phyloP scores from a whole-genome alignment of 2,113 vertebrate species.

The Myiopsitta monachus region DNA sequence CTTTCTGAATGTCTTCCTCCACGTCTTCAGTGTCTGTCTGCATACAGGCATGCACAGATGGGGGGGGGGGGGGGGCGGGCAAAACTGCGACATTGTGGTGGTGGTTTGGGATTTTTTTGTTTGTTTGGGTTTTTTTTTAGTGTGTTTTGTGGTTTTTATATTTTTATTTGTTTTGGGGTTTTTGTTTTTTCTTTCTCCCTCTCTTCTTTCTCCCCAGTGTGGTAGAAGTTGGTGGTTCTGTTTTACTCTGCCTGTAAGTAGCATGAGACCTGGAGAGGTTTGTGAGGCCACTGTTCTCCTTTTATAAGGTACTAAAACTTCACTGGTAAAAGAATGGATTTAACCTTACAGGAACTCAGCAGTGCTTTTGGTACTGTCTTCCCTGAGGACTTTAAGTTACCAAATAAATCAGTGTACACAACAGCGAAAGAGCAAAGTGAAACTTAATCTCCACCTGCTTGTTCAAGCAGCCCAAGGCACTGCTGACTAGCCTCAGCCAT shows the following conservation, averaged over 20 bases:
- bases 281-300: not conserved
- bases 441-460: not conserved
- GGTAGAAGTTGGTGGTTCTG: not conserved
- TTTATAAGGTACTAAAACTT: not conserved
- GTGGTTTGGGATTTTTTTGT: not conserved
- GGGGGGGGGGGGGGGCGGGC: accelerated
- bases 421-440: not conserved
- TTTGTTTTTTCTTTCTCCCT: not conserved
- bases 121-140: not conserved
- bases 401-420: not conserved
- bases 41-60: not conserved
- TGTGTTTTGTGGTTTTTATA: not conserved
- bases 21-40: not conserved
- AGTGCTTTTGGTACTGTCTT: not conserved
- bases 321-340: not conserved
- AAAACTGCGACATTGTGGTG: not conserved
- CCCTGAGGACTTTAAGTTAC: not conserved
- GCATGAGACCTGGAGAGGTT: not conserved
- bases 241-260: not conserved
- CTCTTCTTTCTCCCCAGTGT: not conserved
- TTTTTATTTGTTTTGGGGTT: not conserved
- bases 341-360: conserved; percentile 22
- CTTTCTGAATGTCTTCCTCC: not conserved
- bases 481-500: not conserved
- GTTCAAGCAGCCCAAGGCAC: not conserved